Conservation (phyloP, 92 coral and sea anemone species). For the Nematostella vectensis region DNA sequence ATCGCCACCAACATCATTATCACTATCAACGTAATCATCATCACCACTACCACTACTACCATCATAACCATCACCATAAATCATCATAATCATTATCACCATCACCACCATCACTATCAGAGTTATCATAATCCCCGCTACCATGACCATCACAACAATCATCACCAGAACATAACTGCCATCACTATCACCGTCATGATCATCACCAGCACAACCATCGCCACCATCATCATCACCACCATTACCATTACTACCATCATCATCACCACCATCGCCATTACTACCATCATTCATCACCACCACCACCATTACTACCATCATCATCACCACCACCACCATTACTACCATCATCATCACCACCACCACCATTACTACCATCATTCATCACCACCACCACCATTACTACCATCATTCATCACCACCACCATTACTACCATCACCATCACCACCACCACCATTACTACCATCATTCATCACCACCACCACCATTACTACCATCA, state of each 20-base stretch:
- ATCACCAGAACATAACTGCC: conserved; percentile 5
- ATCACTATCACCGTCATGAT: no score
- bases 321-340: conserved; percentile 11
- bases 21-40: no score
- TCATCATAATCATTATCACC: no score
- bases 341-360: conserved; percentile 8
- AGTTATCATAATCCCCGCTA: neutral
- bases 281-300: neutral
- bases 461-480: neutral
- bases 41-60: no score
- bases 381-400: conserved; percentile 1
- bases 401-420: neutral
- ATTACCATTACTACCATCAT: conserved; percentile 4
- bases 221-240: conserved; percentile 10
- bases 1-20: no score
- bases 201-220: no score
- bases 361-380: no score
- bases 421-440: neutral
- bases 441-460: neutral
- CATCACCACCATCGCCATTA: conserved; percentile 6
- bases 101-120: neutral
- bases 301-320: conserved; percentile 8
- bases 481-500: neutral
- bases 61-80: no score
- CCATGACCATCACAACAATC: neutral